Conservation (phyloP, 2,113 vertebrate genomes). For the Nothocercus nigrocapillus region DNA sequence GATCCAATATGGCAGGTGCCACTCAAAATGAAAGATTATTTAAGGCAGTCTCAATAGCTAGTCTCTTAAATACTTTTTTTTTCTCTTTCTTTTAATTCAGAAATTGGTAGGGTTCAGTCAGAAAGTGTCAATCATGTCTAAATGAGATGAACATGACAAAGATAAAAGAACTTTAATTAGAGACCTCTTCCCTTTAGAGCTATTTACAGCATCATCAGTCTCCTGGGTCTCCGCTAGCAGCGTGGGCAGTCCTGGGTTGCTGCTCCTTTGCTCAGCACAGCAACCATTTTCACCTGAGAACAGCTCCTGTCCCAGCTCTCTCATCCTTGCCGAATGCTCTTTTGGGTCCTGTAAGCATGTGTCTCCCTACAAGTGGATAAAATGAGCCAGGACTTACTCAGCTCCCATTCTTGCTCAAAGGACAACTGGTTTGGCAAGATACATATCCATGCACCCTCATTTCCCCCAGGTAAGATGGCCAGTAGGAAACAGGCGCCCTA, state of each 20-base stretch:
- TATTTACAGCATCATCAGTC: background rate
- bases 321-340: background rate
- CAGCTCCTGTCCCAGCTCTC: background rate
- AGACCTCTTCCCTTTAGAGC: background rate
- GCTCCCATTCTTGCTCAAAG: background rate
- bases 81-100: background rate
- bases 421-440: background rate
- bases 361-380: background rate
- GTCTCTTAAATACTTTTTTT: background rate
- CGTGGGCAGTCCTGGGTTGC: background rate
- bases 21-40: background rate
- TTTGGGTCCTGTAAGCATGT: background rate
- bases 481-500: background rate
- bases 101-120: background rate
- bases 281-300: background rate
- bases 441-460: background rate
- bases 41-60: background rate
- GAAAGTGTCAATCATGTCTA: background rate
- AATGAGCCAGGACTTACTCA: background rate
- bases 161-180: background rate
- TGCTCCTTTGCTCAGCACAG: background rate
- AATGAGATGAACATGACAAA: background rate
- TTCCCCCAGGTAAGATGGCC: fast-evolving
- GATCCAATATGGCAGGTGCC: background rate
- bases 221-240: background rate